Base-by-base conservation (phyloP, 2,888 invertebrate species). In the Zygaena filipendulae region DNA sequence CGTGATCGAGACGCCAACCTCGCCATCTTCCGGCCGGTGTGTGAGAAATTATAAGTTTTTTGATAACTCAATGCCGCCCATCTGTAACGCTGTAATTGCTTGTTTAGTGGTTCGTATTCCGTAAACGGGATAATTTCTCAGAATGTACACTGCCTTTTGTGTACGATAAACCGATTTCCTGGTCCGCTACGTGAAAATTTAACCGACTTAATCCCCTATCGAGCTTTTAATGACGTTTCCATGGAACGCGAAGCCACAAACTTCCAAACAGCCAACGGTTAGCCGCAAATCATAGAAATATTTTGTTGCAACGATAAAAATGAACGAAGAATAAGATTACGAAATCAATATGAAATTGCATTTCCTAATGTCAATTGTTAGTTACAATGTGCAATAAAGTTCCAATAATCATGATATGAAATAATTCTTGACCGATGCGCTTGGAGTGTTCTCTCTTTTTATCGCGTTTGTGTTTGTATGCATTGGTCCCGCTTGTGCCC, bases 301-400 rank as follows among this genome's bases (percentile, higher is more conserved):
- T 75, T n/a, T 74, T 71, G 67, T 71, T 64, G 68, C 70, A 69
- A 70, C 71, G 66, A 67, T 74, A 74, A 77, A 75, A 77, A 77
- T 72, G 75, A 79, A 77, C 61, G 67, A 66, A 52, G 49, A 47
- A 45, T 52, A 54, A 66, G 63, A 75, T 74, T 75, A 74, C 71
- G 66, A 63, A 77, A 79, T 77, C 79, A 77, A 79, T 79, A 74
- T 75, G 69, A 75, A 75, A 79, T 79, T 79, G 75, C 74, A 77
- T 75, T 75, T 74, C 75, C 77, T 79, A 77, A 79, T 79, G 77
- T 79, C 79, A 79, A 79, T 79, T 79, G 79, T 79, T 77, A 75
- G 75, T 77, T 79, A 75, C 79, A 60, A 71, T 75, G 79, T 74
- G 77, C 79, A 79, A 79, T 79, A 79, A 77, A 75, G 75, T 75